Conservation (phyloP, 2,797 vertebrate genomes). For the Tragelaphus oryx region DNA sequence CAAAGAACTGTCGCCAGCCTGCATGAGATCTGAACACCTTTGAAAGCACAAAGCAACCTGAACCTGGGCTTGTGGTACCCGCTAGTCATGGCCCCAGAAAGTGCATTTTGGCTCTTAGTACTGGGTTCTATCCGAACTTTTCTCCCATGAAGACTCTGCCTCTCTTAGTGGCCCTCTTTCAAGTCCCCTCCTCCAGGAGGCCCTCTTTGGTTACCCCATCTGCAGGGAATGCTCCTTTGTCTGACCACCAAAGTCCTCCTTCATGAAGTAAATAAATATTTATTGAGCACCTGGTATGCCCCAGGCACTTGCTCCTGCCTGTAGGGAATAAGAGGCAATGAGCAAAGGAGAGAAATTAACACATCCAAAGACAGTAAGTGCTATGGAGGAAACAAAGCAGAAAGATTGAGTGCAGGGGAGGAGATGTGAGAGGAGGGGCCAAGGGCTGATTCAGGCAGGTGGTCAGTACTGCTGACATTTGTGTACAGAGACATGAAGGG, state of each 20-base stretch:
- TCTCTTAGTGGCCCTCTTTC: not conserved
- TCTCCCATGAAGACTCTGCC: not conserved
- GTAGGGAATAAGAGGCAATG: not conserved
- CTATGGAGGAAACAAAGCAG: not conserved
- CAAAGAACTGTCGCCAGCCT: conserved; percentile 71
- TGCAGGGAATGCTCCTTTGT: not conserved
- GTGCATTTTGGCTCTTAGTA: conserved; percentile 51
- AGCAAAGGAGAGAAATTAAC: not conserved
- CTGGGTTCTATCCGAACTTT: not conserved
- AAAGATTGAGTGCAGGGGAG: no score
- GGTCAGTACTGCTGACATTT: not conserved
- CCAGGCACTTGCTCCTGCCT: not conserved
- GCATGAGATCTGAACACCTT: conserved; percentile 65
- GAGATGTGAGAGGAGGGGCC: not conserved
- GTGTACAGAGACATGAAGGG: rapidly evolving
- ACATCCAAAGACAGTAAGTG: not conserved
- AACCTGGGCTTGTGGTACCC: conserved; percentile 46
- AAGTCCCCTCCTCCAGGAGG: not conserved
- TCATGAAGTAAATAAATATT: not conserved
- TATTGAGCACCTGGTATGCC: not conserved
- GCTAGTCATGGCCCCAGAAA: conserved; percentile 55
- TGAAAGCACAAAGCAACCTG: conserved; percentile 49
- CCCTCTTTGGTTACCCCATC: not conserved
- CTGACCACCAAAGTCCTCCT: not conserved
- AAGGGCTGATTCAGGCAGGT: rapidly evolving